Evolutionary conservation across 2,888 invertebrate species (phyloP).

Genomic region (Boloria selene): DNA sequence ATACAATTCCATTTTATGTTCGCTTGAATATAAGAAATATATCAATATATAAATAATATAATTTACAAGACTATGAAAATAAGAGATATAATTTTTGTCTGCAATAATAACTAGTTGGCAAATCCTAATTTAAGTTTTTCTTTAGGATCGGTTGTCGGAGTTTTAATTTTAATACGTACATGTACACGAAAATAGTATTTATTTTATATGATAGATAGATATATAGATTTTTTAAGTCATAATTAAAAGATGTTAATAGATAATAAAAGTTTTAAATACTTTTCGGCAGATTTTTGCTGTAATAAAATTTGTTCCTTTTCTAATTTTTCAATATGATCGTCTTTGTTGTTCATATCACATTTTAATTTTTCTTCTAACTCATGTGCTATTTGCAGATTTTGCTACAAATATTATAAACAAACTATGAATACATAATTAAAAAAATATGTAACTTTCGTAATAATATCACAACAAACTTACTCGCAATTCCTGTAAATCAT

Average conservation of each 20-base stretch:
- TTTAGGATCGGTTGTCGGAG: no score
- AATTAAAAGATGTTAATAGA: no score
- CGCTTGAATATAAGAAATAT: conserved; percentile 50
- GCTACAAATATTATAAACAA: conserved; percentile 46
- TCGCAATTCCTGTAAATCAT: conserved; percentile 56
- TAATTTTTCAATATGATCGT: conserved; percentile 57
- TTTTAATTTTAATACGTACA: no score
- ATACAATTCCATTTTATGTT: conserved; percentile 62
- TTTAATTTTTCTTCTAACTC: conserved; percentile 51
- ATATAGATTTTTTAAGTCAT: no score
- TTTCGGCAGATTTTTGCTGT: conserved; percentile 59
- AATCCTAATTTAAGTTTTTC: no score
- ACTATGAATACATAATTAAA: not conserved
- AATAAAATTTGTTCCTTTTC: conserved; percentile 54
- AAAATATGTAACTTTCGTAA: no score
- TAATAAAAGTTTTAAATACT: conserved; percentile 42
- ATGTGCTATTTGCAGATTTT: conserved; percentile 51
- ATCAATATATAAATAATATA: not conserved
- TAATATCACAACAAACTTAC: conserved; percentile 43
- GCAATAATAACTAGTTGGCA: conserved; percentile 22
- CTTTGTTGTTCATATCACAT: conserved; percentile 52
- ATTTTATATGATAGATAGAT: no score
- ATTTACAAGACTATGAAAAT: not conserved
- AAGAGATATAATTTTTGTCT: conserved; percentile 51
- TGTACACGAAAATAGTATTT: no score